Conservation (phyloP, 2,113 vertebrate species). For the Echinops telfairi region DNA sequence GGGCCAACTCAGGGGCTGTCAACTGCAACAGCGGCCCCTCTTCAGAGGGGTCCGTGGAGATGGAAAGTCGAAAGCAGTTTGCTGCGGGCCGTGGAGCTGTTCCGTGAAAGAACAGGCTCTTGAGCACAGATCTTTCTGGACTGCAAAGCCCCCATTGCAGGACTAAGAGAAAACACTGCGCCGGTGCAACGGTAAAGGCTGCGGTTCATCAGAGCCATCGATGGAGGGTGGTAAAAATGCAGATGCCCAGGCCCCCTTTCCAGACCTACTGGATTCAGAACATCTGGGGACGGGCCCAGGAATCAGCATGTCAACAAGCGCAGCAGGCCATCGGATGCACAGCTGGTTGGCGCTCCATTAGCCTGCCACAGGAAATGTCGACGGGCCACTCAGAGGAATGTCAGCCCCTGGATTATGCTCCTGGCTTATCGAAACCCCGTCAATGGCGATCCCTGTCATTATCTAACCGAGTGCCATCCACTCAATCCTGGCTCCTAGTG, state of each 20-base stretch:
- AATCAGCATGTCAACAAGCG: background rate
- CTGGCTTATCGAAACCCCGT: background rate
- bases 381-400: too few relatives aligned
- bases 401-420: background rate
- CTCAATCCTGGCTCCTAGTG: too few relatives aligned
- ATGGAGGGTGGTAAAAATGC: background rate
- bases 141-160: background rate
- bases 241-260: background rate
- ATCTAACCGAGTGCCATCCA: too few relatives aligned
- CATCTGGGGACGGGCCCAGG: background rate
- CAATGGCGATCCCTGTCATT: rapidly evolving
- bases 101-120: background rate
- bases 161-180: background rate
- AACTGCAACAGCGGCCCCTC: background rate
- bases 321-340: rapidly evolving
- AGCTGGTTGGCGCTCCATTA: background rate
- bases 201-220: background rate
- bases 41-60: background rate
- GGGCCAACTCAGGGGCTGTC: background rate
- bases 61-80: background rate
- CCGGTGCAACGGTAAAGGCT: rapidly evolving
- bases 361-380: background rate
- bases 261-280: background rate
- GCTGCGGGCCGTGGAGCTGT: background rate
- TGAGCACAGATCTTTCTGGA: background rate